phyloP scores from a whole-genome alignment of 2,888 invertebrate species.

The Diabrotica balteata region DNA sequence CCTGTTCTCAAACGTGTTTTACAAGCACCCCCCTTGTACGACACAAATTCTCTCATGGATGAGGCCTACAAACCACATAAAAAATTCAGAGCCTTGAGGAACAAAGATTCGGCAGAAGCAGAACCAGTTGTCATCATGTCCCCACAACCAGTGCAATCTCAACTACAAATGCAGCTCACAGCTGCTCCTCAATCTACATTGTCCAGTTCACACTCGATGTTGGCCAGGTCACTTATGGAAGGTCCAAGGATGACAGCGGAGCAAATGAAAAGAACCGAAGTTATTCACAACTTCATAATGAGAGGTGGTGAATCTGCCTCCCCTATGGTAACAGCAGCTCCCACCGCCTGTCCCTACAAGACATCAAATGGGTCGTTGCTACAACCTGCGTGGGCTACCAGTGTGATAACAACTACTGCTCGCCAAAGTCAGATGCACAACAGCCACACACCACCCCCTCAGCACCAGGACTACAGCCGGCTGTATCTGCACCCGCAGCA shows the following conservation, averaged over 20 bases:
- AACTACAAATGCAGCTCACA: conserved; percentile 48
- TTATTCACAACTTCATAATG: conserved; percentile 92
- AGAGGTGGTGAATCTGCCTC: conserved; percentile 66
- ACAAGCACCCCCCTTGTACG: conserved; percentile 90
- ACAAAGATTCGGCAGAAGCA: conserved; percentile 81
- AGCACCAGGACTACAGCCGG: conserved; percentile 60
- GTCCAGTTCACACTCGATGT: conserved; percentile 87
- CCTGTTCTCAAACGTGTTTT: conserved; percentile 91
- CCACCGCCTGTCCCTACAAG: conserved; percentile 61
- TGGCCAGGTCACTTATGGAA: conserved; percentile 90
- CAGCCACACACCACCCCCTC: conserved; percentile 58
- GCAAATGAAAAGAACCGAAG: conserved; percentile 89
- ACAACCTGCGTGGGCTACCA: conserved; percentile 63
- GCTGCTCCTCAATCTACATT: conserved; percentile 66
- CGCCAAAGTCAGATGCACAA: conserved; percentile 56
- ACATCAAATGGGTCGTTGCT: conserved; percentile 45
- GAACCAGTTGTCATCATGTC: conserved; percentile 66
- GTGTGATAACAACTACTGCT: conserved; percentile 70
- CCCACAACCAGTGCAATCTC: conserved; percentile 49
- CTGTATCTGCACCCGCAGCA: conserved; percentile 56
- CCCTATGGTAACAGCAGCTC: conserved; percentile 64
- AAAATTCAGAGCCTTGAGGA: conserved; percentile 86
- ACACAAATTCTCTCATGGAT: conserved; percentile 90
- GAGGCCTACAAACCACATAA: conserved; percentile 96
- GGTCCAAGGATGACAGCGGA: conserved; percentile 94